Evolutionary conservation across 2,888 invertebrate species (phyloP), one percentile per base, ranked within the genome.

Genomic region (Plutella xylostella): DNA sequence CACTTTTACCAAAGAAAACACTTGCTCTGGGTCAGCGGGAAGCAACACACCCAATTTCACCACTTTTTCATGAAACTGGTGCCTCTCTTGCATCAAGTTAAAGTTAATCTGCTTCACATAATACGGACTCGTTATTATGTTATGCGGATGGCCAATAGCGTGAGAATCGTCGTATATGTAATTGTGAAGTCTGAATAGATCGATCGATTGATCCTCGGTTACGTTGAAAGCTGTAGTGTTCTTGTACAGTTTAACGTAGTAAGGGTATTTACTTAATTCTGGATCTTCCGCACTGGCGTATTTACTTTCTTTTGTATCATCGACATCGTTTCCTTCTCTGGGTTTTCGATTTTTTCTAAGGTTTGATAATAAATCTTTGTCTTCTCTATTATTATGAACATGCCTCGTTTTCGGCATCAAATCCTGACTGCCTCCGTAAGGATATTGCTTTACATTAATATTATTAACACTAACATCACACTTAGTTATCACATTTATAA

Each of bases 11-110:
- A 90, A 61, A 45, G 90, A 88, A 65, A 86, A 92, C 60, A 87
- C 89, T 65, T 87, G 85, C 21, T 72, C 72, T 1, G 86, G 78
- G 62, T 88, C 87, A 28, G 80, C 84, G 0, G 91, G 90, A 39
- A 90, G 83, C 34, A 91, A 74, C 12, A 91, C 89, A 3, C 89
- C 89, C 34, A 91, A 68, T 51, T 87, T 86, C 11, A 90, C 80
- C 37, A 82, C 75, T 51, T 78, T 84, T 38, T 83, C 72, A 34
- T 63, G 53, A 54, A 80, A 80, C 47, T 64, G 66, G 48, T 76
- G 68, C 25, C 65, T 64, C 49, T 74, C 72, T 30, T 72, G 71
- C 48, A 73, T 65, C 43, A 83, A 56, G 46, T 80, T 74, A 42
- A 76, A 71, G 51, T 77, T 76, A 14, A 78, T 75, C 51, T 70